Conservation (phyloP, 2,888 invertebrate species). For the Ormyrus thymus region DNA sequence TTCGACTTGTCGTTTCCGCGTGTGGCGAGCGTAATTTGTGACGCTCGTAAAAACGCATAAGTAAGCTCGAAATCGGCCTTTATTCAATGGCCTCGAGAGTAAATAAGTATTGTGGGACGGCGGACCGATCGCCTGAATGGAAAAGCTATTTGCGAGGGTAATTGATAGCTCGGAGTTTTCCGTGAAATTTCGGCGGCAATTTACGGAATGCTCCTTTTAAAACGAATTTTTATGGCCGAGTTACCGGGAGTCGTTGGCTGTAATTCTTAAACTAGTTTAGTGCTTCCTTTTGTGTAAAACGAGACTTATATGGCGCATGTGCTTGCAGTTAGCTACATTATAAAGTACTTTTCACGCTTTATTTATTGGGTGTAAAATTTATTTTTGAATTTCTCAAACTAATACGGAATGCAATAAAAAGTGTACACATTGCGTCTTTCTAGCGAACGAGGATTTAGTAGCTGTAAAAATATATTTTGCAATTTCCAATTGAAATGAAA, state of each 20-base stretch:
- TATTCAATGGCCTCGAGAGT: constrained; percentile 31
- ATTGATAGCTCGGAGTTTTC: constrained; percentile 48
- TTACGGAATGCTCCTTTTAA: constrained; percentile 17
- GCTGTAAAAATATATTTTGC: too few relatives aligned
- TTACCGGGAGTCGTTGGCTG: background rate
- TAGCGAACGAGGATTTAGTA: too few relatives aligned
- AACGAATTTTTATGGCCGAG: constrained; percentile 29
- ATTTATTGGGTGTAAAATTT: constrained; percentile 3
- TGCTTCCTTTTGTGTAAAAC: background rate
- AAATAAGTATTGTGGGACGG: constrained; percentile 45
- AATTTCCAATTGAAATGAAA: too few relatives aligned
- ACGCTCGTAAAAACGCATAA: constrained; percentile 49
- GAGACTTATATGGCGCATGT: constrained; percentile 3
- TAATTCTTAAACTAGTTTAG: constrained; percentile 1
- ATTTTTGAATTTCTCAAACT: background rate
- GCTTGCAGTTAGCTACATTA: constrained; percentile 18
- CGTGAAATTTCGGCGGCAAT: constrained; percentile 21
- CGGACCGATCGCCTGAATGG: constrained; percentile 5
- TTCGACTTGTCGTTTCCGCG: background rate
- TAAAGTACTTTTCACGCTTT: constrained; percentile 4
- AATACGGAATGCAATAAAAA: too few relatives aligned
- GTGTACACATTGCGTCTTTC: too few relatives aligned
- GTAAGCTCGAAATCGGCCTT: constrained; percentile 41
- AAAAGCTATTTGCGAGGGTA: constrained; percentile 28
- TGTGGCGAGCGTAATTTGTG: constrained; percentile 30